phyloP scores from a whole-genome alignment of 2,888 invertebrate species.

The Asteroscopus sphinx region DNA sequence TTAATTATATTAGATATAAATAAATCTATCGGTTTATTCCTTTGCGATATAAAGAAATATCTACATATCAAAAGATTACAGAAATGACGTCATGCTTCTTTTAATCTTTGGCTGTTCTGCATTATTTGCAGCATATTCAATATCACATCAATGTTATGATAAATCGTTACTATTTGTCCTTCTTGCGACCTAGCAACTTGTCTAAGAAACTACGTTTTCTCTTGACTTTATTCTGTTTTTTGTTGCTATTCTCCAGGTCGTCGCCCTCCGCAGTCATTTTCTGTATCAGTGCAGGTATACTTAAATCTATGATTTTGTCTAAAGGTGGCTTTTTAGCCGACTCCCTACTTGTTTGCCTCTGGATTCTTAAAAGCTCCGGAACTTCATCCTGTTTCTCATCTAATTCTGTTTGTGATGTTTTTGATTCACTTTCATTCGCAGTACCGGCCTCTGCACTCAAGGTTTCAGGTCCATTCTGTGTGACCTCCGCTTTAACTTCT shows the following conservation, averaged over 20 bases:
- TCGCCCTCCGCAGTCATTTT: slow-evolving; percentile 82
- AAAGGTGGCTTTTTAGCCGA: slow-evolving; percentile 67
- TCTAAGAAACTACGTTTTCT: slow-evolving; percentile 86
- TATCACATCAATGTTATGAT: slow-evolving; percentile 67
- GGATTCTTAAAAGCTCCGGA: slow-evolving; percentile 76
- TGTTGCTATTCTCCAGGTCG: slow-evolving; percentile 73
- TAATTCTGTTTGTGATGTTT: slow-evolving; percentile 75
- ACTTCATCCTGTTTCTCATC: slow-evolving; percentile 82
- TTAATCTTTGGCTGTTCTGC: slow-evolving; percentile 84
- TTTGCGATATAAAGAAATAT: slow-evolving; percentile 62
- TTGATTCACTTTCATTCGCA: slow-evolving; percentile 66
- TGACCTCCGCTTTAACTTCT: slow-evolving; percentile 63
- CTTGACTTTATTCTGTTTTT: slow-evolving; percentile 80
- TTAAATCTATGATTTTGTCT: slow-evolving; percentile 76
- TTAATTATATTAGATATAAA: slow-evolving; percentile 76
- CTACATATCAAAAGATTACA: slow-evolving; percentile 76
- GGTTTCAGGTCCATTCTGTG: slow-evolving; percentile 72
- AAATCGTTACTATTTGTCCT: slow-evolving; percentile 72
- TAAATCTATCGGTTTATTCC: slow-evolving; percentile 67
- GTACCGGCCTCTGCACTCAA: slow-evolving; percentile 57
- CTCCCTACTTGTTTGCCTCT: slow-evolving; percentile 76
- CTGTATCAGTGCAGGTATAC: slow-evolving; percentile 82
- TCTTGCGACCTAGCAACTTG: slow-evolving; percentile 84
- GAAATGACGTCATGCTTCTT: slow-evolving; percentile 78
- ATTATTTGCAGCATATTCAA: slow-evolving; percentile 67